These are phyloP conservation scores for Picus viridis DNA, from an alignment of 2,797 vertebrate species.

Conservation along the genomic window DNA sequence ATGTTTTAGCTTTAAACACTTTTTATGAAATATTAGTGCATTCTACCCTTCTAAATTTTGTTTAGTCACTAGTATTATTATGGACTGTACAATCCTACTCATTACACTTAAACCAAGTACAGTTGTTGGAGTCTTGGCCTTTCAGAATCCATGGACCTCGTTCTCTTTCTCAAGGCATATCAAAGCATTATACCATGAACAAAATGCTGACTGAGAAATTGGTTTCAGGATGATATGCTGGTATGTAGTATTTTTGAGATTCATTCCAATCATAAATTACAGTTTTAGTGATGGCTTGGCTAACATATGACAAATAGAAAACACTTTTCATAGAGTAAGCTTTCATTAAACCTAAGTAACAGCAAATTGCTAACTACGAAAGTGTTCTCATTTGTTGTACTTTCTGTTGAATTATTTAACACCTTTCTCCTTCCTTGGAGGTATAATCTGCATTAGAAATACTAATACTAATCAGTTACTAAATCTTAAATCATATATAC, in stretches of 20 bases:
- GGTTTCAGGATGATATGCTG: constrained; percentile 16
- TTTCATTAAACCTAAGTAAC: constrained; percentile 40
- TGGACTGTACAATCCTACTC: neutral
- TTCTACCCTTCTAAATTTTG: neutral
- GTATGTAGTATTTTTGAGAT: constrained; percentile 43
- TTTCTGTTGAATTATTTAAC: constrained; percentile 66
- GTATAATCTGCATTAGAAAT: constrained; percentile 48
- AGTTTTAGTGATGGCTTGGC: constrained; percentile 59
- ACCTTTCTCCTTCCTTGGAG: constrained; percentile 17
- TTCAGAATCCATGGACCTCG: constrained; percentile 66
- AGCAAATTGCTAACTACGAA: neutral
- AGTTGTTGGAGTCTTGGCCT: constrained; percentile 37
- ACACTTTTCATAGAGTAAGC: constrained; percentile 52
- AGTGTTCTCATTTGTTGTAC: constrained; percentile 20
- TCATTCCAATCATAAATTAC: constrained; percentile 53
- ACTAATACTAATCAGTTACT: constrained; percentile 4
- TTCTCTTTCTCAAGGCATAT: constrained; percentile 25
- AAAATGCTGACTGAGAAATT: constrained; percentile 58
- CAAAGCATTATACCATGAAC: constrained; percentile 19
- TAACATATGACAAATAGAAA: constrained; percentile 55
- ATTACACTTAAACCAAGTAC: neutral
- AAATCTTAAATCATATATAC: neutral
- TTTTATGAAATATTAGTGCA: neutral
- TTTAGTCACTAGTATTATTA: neutral
- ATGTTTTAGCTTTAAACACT: constrained; percentile 14